phyloP scores from a whole-genome alignment of 2,113 vertebrate species.

The Rhombomys opimus region DNA sequence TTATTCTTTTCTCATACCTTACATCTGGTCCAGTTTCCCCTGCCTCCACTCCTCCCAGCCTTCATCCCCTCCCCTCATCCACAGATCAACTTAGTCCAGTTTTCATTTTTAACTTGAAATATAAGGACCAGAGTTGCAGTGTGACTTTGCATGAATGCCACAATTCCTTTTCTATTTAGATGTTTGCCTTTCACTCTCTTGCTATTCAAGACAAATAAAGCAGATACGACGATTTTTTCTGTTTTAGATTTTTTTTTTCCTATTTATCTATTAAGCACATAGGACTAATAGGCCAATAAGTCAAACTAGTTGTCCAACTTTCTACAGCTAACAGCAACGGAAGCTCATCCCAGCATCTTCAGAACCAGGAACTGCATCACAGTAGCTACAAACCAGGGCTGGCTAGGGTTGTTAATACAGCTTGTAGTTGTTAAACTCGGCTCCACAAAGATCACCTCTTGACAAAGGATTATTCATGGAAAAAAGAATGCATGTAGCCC shows the following conservation, averaged over 20 bases:
- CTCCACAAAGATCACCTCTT: constrained; percentile 16
- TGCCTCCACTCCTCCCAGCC: not conserved
- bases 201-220: not conserved
- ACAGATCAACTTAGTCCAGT: not conserved
- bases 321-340: not conserved
- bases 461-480: not conserved
- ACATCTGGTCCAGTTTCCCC: not conserved
- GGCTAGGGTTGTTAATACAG: constrained; percentile 19
- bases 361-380: not conserved
- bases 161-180: not conserved
- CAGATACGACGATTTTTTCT: not conserved
- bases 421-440: constrained; percentile 40
- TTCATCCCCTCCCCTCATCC: not conserved
- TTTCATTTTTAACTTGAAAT: constrained; percentile 29
- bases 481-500: not conserved
- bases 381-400: not conserved
- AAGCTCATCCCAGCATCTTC: not conserved
- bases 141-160: not conserved
- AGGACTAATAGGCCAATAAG: not conserved
- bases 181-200: not conserved
- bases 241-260: not conserved
- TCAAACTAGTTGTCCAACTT: not conserved
- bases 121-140: not conserved
- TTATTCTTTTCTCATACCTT: not conserved
- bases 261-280: not conserved